Evolutionary conservation across 37 sponge, comb jelly and placozoan genomes (phyloP), one percentile per base, ranked within the genome.

Genomic region (Chondrilla cf. caribensis): DNA sequence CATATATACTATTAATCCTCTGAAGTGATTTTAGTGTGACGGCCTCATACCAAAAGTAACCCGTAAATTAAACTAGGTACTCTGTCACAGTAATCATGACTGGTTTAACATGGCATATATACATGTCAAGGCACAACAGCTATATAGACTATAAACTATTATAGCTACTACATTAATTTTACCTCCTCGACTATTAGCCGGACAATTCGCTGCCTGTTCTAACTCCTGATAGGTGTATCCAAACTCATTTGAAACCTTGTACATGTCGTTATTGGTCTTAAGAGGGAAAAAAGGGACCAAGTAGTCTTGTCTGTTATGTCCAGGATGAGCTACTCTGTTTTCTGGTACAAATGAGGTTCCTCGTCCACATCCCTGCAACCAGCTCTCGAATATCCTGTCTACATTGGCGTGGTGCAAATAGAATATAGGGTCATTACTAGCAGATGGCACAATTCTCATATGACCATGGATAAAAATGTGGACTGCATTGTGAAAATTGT

Each of bases 371-470:
- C 39, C 28, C 38, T 36, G 6, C 43, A 87, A 28, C 88, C 88
- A 87, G 64, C 78, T 67, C 47, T 85, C 86, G 32, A 91, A 81
- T 36, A 91, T 64, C 41, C 86, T 80, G 70, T 91, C 92, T 26
- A 87, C 44, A 81, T 84, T 91, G 1, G 78, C 36, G 54, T 91
- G 92, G 42, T 91, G 92, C 3, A 85, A 11, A 43, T 84, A 70
- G 81, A 91, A 91, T 0, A 88, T 70, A 31, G 92, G 92, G 44
- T 91, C 92, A 54, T 84, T 87, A 31, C 88, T 82, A 58, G 92
- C 88, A 25, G 85, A 73, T 32, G 86, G 81, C 0, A 85, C 83
- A 70, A 70, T 81, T 9, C 55, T 42, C 44, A 90, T 83, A 44
- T 43, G n/a, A 7, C 90, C 90, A 18, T 36, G 19, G 21, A 70